A percentile compares a stretch with the other conserved stretches of the same genome.
These are phyloP conservation scores for Xiphydria camelus DNA, from an alignment of 2,888 invertebrate species.

Conservation along the genomic window DNA sequence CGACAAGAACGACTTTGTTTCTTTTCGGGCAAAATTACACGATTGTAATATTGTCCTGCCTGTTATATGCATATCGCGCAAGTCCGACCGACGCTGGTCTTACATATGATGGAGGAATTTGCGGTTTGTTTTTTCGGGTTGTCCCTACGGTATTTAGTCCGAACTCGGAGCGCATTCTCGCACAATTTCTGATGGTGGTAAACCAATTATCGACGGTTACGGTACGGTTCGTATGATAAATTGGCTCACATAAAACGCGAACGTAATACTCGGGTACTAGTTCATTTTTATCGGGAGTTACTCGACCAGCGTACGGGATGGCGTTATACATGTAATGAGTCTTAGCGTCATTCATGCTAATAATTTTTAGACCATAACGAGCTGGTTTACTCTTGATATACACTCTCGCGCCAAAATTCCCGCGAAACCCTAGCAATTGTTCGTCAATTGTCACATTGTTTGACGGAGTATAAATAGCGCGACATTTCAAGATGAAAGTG, in stretches of 20 bases:
- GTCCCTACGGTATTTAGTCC: conserved; percentile 7
- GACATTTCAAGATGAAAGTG: conserved; percentile 10
- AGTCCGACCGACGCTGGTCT: neutral
- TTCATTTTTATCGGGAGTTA: conserved; percentile 4
- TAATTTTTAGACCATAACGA: conserved; percentile 11
- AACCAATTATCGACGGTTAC: conserved; percentile 14
- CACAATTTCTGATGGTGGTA: conserved; percentile 7
- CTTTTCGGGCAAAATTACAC: too few species aligned
- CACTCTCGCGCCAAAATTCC: conserved; percentile 8
- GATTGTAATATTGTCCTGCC: too few species aligned
- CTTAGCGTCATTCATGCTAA: conserved; percentile 8
- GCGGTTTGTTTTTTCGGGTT: conserved; percentile 10
- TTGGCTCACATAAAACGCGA: conserved; percentile 7
- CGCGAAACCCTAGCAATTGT: conserved; percentile 10
- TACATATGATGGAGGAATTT: neutral
- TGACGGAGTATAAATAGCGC: conserved; percentile 9
- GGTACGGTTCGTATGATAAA: conserved; percentile 6
- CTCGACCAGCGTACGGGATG: neutral
- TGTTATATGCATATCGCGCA: too few species aligned
- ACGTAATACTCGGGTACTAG: conserved; percentile 9
- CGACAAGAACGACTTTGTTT: too few species aligned
- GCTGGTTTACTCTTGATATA: conserved; percentile 14
- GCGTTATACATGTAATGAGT: conserved; percentile 8
- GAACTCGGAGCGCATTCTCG: conserved; percentile 4
- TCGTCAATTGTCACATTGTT: conserved; percentile 9